These are phyloP conservation scores for Cantharis rufa DNA, from an alignment of 2,888 invertebrate genomes.

Conservation along the genomic window DNA sequence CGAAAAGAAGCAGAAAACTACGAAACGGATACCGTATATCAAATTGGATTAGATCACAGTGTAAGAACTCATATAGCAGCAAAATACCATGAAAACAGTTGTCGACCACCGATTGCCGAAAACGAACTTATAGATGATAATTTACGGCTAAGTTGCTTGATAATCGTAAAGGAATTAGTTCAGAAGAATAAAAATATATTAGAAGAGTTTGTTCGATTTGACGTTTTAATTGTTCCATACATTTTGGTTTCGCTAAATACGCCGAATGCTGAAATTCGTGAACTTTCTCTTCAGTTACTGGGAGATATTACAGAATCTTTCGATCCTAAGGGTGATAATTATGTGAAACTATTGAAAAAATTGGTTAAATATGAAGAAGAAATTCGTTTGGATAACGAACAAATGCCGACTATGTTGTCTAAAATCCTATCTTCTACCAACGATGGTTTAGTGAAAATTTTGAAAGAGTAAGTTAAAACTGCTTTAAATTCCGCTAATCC, in stretches of 20 bases:
- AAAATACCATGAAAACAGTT: too few relatives aligned
- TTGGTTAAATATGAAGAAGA: conserved; percentile 61
- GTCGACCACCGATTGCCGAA: too few relatives aligned
- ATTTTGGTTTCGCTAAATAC: conserved; percentile 64
- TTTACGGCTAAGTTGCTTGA: conserved; percentile 60
- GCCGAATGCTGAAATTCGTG: conserved; percentile 60
- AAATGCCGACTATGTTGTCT: conserved; percentile 66
- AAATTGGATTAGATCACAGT: too few relatives aligned
- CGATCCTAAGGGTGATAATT: conserved; percentile 51
- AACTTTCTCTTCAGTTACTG: conserved; percentile 61
- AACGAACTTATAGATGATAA: conserved; percentile 46
- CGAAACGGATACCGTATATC: too few relatives aligned
- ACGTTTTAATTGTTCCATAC: conserved; percentile 57
- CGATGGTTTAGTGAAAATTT: conserved; percentile 44
- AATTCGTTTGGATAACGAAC: conserved; percentile 68
- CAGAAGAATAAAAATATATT: conserved; percentile 37
- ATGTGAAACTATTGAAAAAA: conserved; percentile 57
- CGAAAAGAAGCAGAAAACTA: too few relatives aligned
- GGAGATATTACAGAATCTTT: conserved; percentile 46
- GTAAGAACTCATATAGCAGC: too few relatives aligned
- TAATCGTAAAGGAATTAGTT: conserved; percentile 35
- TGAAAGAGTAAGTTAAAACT: conserved; percentile 39
- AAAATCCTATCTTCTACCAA: conserved; percentile 60
- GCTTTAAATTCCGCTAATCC: conserved; percentile 55
- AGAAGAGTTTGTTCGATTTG: conserved; percentile 52